Conservation (phyloP, 2,797 vertebrate genomes). For the Enteromius treurensis region DNA sequence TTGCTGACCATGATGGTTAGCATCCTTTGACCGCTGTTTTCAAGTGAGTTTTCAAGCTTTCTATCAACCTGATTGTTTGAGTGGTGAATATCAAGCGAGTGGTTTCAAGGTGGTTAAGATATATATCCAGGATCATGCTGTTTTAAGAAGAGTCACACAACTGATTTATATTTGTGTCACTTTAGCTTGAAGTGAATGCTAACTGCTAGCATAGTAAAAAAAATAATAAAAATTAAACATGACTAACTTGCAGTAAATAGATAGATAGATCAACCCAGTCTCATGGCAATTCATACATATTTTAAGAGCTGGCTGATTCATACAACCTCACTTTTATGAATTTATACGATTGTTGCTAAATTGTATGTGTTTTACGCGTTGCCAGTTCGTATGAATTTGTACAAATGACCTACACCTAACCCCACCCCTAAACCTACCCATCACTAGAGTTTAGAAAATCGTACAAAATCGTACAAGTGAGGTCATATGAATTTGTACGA, state of each 20-base stretch:
- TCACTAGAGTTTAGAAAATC: too few species aligned
- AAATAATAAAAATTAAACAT: too few species aligned
- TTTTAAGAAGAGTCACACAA: constrained; percentile 25
- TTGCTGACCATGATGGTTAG: constrained; percentile 76
- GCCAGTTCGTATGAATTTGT: too few species aligned
- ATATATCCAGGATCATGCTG: constrained; percentile 19
- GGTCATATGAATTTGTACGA: too few species aligned
- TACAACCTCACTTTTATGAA: too few species aligned
- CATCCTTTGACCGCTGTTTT: constrained; percentile 53
- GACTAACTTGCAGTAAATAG: neutral
- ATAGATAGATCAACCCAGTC: neutral
- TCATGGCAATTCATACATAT: too few species aligned
- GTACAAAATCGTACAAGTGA: too few species aligned
- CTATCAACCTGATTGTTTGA: constrained; percentile 46
- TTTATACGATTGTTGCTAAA: too few species aligned
- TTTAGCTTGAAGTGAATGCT: neutral
- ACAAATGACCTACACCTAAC: too few species aligned
- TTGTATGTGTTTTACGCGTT: too few species aligned
- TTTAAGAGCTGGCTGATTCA: too few species aligned
- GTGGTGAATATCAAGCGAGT: constrained; percentile 29
- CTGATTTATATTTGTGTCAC: constrained; percentile 14
- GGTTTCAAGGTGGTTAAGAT: constrained; percentile 26
- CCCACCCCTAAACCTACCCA: too few species aligned
- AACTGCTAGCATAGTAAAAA: neutral
- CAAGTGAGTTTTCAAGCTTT: constrained; percentile 44